Evolutionary conservation across 2,888 invertebrate species (phyloP).

Genomic region (Microchrysa polita): DNA sequence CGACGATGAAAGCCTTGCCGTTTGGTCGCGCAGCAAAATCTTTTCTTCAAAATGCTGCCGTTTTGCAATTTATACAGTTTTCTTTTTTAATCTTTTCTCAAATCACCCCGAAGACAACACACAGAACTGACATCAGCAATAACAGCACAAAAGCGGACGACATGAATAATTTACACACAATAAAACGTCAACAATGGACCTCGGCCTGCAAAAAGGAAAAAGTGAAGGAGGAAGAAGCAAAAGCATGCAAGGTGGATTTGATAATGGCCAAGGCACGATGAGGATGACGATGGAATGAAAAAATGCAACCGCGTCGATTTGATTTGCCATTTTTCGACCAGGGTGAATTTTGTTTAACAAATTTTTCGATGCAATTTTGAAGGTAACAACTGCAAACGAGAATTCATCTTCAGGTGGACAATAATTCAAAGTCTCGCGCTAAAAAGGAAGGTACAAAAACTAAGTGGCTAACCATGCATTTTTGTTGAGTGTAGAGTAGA

Average conservation of each 20-base stretch:
- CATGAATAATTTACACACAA: conserved; percentile 52
- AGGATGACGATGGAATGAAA: too few relatives aligned
- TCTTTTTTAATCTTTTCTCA: conserved; percentile 6
- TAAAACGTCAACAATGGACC: conserved; percentile 50
- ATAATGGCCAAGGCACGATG: conserved; percentile 1
- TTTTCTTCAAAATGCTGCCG: conserved; percentile 36
- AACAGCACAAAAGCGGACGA: background rate
- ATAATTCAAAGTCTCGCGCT: conserved; percentile 39
- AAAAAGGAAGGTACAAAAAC: conserved; percentile 4
- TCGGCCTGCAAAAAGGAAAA: conserved; percentile 31
- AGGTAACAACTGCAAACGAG: conserved; percentile 36
- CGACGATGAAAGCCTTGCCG: too few relatives aligned
- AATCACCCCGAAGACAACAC: conserved; percentile 32
- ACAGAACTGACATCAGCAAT: background rate
- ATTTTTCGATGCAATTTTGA: conserved; percentile 44
- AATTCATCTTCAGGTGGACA: conserved; percentile 38
- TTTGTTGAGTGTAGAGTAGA: background rate
- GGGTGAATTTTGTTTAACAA: conserved; percentile 50
- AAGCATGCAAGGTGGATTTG: conserved; percentile 43
- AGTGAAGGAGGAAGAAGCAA: conserved; percentile 31
- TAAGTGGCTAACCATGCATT: background rate
- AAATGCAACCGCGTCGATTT: background rate
- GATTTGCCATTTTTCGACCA: conserved; percentile 32
- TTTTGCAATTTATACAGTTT: conserved; percentile 18
- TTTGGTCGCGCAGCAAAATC: background rate